Evolutionary conservation across 2,797 vertebrate species (phyloP).

Genomic region (Notamacropus eugenii): DNA sequence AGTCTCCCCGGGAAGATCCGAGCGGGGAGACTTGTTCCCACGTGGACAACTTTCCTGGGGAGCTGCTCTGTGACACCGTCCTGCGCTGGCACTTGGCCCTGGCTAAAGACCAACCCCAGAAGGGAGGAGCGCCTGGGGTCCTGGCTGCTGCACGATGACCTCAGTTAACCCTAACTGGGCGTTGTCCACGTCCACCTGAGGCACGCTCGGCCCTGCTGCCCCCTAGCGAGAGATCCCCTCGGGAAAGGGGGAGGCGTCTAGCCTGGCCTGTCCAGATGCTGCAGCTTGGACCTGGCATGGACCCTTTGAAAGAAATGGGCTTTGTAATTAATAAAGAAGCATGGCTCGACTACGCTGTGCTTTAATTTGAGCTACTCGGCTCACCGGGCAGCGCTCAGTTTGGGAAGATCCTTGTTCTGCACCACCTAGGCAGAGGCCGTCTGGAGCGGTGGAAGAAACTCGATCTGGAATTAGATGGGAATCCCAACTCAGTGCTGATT

Average conservation of each 20-base stretch:
- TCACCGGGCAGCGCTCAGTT: no score
- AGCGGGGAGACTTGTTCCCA: not conserved
- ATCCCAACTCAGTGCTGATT: not conserved
- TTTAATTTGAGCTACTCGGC: not conserved
- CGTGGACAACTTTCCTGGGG: not conserved
- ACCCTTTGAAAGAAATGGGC: not conserved
- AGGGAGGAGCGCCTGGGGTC: not conserved
- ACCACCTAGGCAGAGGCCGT: not conserved
- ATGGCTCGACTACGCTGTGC: not conserved
- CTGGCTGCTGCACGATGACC: not conserved
- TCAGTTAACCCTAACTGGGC: not conserved
- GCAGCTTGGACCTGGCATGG: conserved; percentile 58
- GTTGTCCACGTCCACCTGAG: not conserved
- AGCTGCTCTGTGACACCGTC: not conserved
- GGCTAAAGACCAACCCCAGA: not conserved
- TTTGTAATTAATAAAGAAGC: not conserved
- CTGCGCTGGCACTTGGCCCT: not conserved
- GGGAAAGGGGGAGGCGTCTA: not conserved
- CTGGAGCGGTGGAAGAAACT: not conserved
- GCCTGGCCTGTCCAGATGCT: not conserved
- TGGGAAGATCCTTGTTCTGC: no score
- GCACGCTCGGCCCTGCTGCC: not conserved
- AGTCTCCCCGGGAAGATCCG: not conserved
- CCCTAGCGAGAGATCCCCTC: conserved; percentile 10
- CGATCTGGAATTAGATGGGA: not conserved